Conservation (phyloP, 2,797 vertebrate species). For the Labroides dimidiatus region DNA sequence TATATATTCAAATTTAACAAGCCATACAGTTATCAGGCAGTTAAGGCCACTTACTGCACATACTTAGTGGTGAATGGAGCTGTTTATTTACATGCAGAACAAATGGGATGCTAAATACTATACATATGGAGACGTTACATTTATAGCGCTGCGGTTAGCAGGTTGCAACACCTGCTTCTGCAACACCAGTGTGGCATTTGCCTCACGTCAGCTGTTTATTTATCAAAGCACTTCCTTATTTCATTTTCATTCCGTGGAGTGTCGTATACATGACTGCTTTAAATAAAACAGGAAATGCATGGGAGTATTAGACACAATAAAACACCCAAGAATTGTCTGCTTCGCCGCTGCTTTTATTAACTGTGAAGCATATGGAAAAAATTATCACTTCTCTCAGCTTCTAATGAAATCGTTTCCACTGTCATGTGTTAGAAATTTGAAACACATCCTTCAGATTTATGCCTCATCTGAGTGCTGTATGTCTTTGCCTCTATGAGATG, state of each 20-base stretch:
- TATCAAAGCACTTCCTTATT: conserved; percentile 31
- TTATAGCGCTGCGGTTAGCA: neutral
- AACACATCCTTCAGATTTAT: conserved; percentile 34
- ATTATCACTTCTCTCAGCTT: conserved; percentile 42
- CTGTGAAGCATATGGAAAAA: conserved; percentile 47
- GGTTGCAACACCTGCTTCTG: neutral
- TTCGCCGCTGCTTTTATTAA: conserved; percentile 29
- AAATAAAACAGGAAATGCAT: conserved; percentile 30
- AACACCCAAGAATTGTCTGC: conserved; percentile 10
- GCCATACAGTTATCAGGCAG: conserved; percentile 15
- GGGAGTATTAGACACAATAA: conserved; percentile 9
- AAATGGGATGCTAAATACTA: neutral
- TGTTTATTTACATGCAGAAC: conserved; percentile 7
- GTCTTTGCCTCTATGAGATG: conserved; percentile 23
- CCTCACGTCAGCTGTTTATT: conserved; percentile 31
- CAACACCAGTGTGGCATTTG: neutral
- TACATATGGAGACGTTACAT: neutral
- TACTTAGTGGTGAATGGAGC: neutral
- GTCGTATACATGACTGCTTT: conserved; percentile 21
- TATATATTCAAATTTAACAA: too few relatives aligned
- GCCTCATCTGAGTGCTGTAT: conserved; percentile 25
- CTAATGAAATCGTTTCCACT: conserved; percentile 42
- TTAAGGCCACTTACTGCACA: too few relatives aligned
- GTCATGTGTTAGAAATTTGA: conserved; percentile 44
- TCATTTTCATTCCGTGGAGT: conserved; percentile 11